phyloP scores from a whole-genome alignment of 2,113 vertebrate species.

The Gnathonemus longibarbis region DNA sequence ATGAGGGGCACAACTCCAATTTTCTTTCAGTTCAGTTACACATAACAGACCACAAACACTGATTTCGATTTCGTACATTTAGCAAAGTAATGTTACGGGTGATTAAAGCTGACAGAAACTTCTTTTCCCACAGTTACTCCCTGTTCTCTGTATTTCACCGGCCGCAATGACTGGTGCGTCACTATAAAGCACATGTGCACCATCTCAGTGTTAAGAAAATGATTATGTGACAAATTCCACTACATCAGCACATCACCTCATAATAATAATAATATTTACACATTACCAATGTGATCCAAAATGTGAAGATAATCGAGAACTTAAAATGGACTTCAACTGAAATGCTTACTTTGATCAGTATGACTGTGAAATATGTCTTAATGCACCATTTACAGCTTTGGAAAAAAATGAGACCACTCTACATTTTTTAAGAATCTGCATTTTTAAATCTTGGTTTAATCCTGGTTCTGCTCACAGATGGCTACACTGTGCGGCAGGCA shows the following conservation, averaged over 20 bases:
- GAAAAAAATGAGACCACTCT: neutral
- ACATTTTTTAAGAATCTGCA: neutral
- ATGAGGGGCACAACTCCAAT: neutral
- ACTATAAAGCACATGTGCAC: neutral
- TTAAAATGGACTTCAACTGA: neutral
- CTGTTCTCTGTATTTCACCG: neutral
- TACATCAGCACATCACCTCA: neutral
- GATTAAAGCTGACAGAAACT: neutral
- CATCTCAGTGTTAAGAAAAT: neutral
- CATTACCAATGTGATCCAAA: neutral
- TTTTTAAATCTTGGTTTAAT: neutral
- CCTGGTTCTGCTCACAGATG: neutral
- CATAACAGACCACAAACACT: neutral
- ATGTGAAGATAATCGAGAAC: neutral
- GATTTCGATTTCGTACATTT: neutral
- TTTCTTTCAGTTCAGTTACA: neutral
- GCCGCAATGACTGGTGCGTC: neutral
- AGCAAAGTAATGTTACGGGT: neutral
- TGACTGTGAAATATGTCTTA: neutral
- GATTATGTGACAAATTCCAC: neutral
- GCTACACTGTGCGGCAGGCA: neutral
- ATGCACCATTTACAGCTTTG: neutral
- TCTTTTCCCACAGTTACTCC: neutral
- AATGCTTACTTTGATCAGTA: neutral
- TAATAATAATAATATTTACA: neutral